These are phyloP conservation scores for Actinia equina DNA, from an alignment of 64 coral and sea anemone genomes.

Conservation along the genomic window DNA sequence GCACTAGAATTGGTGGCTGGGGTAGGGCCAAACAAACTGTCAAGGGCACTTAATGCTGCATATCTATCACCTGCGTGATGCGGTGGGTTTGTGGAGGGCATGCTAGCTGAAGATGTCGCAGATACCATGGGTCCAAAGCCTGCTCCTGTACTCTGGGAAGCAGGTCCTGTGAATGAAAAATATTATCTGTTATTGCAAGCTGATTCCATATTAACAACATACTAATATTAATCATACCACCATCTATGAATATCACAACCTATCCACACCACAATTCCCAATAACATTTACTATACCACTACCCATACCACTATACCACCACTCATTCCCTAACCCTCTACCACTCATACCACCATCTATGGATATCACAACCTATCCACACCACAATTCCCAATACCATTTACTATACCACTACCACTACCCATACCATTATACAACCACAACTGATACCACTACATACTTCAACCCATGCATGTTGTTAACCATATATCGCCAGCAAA, in stretches of 20 bases:
- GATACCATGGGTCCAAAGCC: conserved; percentile 93
- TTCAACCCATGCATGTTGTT: too few relatives aligned
- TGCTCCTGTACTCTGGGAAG: conserved; percentile 16
- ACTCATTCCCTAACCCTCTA: too few relatives aligned
- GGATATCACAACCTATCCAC: not conserved
- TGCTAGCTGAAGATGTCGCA: conserved; percentile 40
- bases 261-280: too few relatives aligned
- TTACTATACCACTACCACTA: too few relatives aligned
- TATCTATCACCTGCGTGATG: conserved; percentile 61
- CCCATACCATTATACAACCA: too few relatives aligned
- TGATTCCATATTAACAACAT: not conserved
- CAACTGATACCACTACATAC: too few relatives aligned
- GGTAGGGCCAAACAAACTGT: conserved; percentile 72
- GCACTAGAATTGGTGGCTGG: conserved; percentile 11
- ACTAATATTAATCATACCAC: not conserved
- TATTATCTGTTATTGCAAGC: not conserved
- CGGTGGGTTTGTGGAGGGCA: not conserved
- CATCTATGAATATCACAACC: too few relatives aligned
- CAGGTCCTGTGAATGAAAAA: not conserved
- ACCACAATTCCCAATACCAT: too few relatives aligned
- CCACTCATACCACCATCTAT: not conserved
- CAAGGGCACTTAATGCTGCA: conserved; percentile 87
- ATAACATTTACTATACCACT: too few relatives aligned
- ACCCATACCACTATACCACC: too few relatives aligned
- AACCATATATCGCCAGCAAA: too few relatives aligned